Conservation (phyloP, 2,797 vertebrate genomes). For the Phalanger gymnotis region DNA sequence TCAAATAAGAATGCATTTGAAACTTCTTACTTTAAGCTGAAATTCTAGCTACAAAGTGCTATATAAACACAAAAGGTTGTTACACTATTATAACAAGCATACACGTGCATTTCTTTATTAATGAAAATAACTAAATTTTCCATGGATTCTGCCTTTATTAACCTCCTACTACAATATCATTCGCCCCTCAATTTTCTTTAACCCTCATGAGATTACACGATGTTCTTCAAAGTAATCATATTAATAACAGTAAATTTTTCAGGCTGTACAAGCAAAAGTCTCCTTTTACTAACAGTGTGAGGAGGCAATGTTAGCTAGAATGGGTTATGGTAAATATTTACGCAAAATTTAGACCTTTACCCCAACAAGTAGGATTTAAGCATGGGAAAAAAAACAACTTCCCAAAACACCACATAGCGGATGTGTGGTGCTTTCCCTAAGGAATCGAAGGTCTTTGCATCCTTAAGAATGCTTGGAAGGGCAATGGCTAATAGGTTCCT, state of each 20-base stretch:
- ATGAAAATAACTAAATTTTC: background rate
- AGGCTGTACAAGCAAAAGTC: slow-evolving; percentile 58
- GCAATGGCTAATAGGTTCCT: background rate
- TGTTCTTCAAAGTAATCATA: slow-evolving; percentile 32
- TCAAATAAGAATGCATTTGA: background rate
- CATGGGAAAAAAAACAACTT: slow-evolving; percentile 83
- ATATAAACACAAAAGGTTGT: background rate
- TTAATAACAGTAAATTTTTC: slow-evolving; percentile 39
- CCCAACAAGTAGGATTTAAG: slow-evolving; percentile 78
- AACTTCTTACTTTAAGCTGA: background rate
- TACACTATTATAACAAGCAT: background rate
- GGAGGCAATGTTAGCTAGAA: slow-evolving; percentile 72
- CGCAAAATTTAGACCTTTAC: slow-evolving; percentile 84
- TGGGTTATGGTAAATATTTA: slow-evolving; percentile 82
- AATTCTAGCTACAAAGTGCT: background rate
- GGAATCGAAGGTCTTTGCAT: slow-evolving; percentile 59
- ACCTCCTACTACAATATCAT: background rate
- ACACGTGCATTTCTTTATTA: background rate
- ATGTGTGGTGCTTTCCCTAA: slow-evolving; percentile 73
- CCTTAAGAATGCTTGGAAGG: slow-evolving; percentile 35
- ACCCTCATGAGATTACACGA: background rate
- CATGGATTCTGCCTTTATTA: background rate
- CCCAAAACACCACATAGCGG: slow-evolving; percentile 77
- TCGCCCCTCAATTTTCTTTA: slow-evolving; percentile 45
- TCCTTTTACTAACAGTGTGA: slow-evolving; percentile 53